phyloP scores from a whole-genome alignment of 2,113 vertebrate genomes.

The Chiloscyllium plagiosum region DNA sequence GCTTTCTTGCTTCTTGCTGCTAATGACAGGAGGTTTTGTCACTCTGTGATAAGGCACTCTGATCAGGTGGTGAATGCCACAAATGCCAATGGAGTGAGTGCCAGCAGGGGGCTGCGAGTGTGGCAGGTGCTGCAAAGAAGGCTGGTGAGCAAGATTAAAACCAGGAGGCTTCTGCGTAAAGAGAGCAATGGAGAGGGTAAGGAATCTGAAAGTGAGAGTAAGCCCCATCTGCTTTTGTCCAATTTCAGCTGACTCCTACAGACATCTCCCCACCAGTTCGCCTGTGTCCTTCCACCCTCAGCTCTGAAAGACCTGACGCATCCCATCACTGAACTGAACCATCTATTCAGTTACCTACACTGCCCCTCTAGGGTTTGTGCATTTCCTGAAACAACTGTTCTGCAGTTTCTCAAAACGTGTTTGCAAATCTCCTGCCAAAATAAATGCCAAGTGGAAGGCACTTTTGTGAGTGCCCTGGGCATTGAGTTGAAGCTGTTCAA shows the following conservation, averaged over 20 bases:
- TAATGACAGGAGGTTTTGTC: not conserved
- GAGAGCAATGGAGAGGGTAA: not conserved
- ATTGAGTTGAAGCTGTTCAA: not conserved
- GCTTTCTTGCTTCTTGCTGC: not conserved
- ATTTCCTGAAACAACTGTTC: not conserved
- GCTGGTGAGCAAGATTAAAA: not conserved
- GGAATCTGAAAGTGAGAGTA: not conserved
- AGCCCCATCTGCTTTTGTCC: not conserved
- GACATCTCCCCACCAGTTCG: not conserved
- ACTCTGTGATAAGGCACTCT: not conserved
- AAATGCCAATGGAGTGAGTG: not conserved
- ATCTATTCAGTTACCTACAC: not conserved
- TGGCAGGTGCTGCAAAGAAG: not conserved
- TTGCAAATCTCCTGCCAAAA: not conserved
- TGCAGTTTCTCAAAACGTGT: not conserved
- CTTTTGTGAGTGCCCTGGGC: not conserved
- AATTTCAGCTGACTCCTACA: not conserved
- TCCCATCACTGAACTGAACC: not conserved
- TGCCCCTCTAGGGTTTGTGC: not conserved
- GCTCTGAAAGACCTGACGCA: not conserved
- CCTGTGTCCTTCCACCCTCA: not conserved
- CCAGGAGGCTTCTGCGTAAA: not conserved
- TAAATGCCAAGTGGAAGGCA: not conserved
- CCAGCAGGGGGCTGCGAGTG: not conserved
- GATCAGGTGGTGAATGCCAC: not conserved